Base-by-base conservation (phyloP, 2,797 vertebrate species). In the Chaunax sp. region DNA sequence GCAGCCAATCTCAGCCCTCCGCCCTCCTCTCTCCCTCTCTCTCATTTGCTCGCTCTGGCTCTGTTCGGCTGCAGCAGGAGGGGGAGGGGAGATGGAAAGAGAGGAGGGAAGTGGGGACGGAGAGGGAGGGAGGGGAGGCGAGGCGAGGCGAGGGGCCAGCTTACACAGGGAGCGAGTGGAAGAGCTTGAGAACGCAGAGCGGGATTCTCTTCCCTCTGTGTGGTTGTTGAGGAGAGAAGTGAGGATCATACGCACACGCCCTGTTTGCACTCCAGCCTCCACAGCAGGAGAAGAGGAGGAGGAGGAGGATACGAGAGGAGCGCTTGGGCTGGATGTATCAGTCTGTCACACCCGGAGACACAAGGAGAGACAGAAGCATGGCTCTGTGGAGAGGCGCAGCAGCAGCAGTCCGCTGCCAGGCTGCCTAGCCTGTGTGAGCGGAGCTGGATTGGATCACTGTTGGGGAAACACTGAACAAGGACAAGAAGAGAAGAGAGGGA, bases 1-100 rank as follows among this genome's bases (percentile, higher is more conserved):
- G 52, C 55, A 79, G 83, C 93, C 93, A 93, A 92, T 93, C 86
- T 30, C 75, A 46, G 33, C 37, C 53, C 56, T 74, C 33, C 44
- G 19, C 75, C 78, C 80, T 77, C 75, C 67, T 69, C 75, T 68
- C 59, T n/a, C 56, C 76, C 58, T 59, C 72, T 57, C 84, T 82
- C 83, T 64, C 62, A 90, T 90, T 90, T 25, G 86, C 64, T 62
- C 30, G n/a, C 26, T 49, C 40, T 8, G 54, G 49, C 64, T 79
- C 69, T 54, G 37, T 53, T 45, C 6, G 53, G 75, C 80, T 86
- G 83, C 81, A 80, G 81, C 81, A 72, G 86, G 75, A 80, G 83
- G 83, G 86, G 85, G 87, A 82, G 83, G 86, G 87, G 82, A 83
- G 80, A 41, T 78, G 80, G 82, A 82, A 77, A 72, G 77, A 75